These are phyloP conservation scores for Orthosia incerta DNA, from an alignment of 2,888 invertebrate genomes.

Conservation along the genomic window DNA sequence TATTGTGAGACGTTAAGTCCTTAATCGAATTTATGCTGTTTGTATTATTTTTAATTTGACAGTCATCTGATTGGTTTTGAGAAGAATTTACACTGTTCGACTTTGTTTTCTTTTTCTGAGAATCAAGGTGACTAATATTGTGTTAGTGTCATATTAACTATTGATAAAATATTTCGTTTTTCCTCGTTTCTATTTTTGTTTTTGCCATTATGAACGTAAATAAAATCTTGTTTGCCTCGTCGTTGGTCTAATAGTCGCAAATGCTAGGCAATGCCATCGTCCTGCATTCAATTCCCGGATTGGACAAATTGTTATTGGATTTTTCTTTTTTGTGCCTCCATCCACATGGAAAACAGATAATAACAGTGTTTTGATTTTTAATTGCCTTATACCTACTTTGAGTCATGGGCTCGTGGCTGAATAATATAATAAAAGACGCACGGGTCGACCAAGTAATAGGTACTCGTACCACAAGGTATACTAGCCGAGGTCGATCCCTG, in stretches of 20 bases:
- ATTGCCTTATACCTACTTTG: no score
- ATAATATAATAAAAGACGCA: no score
- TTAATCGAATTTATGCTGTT: conserved; percentile 64
- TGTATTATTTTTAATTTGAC: conserved; percentile 56
- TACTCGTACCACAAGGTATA: no score
- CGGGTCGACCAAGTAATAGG: no score
- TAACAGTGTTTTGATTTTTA: neutral
- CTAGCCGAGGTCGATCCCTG: no score
- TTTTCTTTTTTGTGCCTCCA: neutral
- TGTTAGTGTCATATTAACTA: conserved; percentile 11
- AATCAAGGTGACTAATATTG: conserved; percentile 28
- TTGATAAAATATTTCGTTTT: neutral
- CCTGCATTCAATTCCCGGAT: no score
- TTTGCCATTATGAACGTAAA: neutral
- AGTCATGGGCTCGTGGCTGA: no score
- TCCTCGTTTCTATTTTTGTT: neutral
- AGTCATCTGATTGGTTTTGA: conserved; percentile 47
- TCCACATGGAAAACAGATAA: neutral
- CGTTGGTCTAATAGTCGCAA: no score
- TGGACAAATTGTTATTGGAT: no score
- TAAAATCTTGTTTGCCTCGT: no score
- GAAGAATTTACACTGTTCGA: conserved; percentile 43
- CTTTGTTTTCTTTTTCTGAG: conserved; percentile 13
- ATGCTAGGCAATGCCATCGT: no score
- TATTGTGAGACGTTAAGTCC: conserved; percentile 67